A percentile compares a stretch with the other conserved stretches of the same genome.
These are phyloP conservation scores for Pelosia muscerda DNA, from an alignment of 2,888 invertebrate species.

Conservation along the genomic window DNA sequence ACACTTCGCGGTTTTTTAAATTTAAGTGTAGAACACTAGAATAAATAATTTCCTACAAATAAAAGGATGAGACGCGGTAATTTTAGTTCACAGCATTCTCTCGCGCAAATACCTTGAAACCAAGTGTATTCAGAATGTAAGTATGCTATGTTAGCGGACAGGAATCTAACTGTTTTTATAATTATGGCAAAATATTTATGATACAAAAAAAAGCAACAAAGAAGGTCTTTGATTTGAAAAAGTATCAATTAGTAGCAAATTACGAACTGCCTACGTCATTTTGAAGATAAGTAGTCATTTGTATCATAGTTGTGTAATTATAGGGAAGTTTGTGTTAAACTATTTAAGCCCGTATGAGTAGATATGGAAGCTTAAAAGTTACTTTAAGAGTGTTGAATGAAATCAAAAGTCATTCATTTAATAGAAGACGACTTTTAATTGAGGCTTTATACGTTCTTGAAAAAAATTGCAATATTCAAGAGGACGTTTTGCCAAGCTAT, in stretches of 20 bases:
- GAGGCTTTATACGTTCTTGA: too few species aligned
- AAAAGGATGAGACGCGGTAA: constrained; percentile 36
- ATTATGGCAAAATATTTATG: constrained; percentile 29
- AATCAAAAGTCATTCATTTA: too few species aligned
- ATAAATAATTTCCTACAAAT: constrained; percentile 22
- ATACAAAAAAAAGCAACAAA: constrained; percentile 20
- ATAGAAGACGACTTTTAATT: background rate
- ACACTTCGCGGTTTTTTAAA: background rate
- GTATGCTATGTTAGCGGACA: constrained; percentile 56
- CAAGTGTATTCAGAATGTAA: constrained; percentile 42
- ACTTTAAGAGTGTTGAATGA: background rate
- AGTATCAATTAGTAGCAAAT: constrained; percentile 15
- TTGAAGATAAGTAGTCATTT: background rate
- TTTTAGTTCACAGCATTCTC: constrained; percentile 48
- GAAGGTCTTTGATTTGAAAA: constrained; percentile 18
- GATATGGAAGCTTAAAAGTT: background rate
- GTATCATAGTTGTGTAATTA: background rate
- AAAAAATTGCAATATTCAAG: background rate
- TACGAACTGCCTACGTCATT: constrained; percentile 5
- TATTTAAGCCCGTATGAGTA: background rate
- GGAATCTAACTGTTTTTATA: constrained; percentile 51
- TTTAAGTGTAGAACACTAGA: background rate
- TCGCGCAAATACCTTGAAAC: constrained; percentile 46
- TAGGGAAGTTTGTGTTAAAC: background rate
- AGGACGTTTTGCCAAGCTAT: background rate